These are phyloP conservation scores for Eupristina koningsbergeri DNA, from an alignment of 1,140 invertebrate genomes.

Conservation along the genomic window DNA sequence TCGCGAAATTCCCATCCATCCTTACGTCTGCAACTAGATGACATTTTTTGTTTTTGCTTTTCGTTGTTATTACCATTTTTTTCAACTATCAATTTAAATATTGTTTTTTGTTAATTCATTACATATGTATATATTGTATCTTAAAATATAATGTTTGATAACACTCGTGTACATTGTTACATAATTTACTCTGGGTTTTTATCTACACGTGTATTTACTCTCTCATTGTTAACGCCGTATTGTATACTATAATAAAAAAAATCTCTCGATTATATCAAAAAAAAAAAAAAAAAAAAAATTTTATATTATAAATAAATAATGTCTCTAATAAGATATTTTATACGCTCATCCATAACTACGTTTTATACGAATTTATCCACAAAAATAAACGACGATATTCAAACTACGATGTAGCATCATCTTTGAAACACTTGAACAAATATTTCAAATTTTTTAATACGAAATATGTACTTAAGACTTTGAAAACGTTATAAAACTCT, in stretches of 20 bases:
- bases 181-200: not conserved
- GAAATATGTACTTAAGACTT: not conserved
- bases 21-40: not conserved
- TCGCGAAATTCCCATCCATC: not conserved
- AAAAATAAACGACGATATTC: not conserved
- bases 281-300: not conserved
- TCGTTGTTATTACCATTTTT: not conserved
- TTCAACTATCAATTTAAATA: not conserved
- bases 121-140: not conserved
- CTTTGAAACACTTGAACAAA: slow-evolving; percentile 8
- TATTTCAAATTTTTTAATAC: not conserved
- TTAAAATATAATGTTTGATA: not conserved
- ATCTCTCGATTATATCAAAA: not conserved
- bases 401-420: not conserved
- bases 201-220: slow-evolving; percentile 21
- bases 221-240: not conserved
- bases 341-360: not conserved
- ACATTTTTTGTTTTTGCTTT: not conserved
- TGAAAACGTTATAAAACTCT: not conserved
- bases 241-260: slow-evolving; percentile 6
- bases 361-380: not conserved
- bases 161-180: not conserved
- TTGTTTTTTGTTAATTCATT: not conserved
- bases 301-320: not conserved
- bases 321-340: not conserved